Evolutionary conservation across 2,797 vertebrate species (phyloP).

Genomic region (Rhyacichthys aspro): DNA sequence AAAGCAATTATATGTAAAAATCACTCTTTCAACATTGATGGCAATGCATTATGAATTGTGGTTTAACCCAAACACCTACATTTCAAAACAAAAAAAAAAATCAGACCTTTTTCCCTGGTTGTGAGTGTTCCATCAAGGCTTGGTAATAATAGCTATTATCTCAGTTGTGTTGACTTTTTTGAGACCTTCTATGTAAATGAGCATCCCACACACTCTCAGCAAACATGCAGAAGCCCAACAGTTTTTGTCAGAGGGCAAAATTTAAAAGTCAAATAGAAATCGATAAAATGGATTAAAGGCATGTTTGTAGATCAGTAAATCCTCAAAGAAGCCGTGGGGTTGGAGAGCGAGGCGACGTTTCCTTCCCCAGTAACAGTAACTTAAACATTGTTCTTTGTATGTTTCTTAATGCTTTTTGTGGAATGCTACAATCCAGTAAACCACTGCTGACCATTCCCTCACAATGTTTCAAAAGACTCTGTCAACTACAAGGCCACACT

Average conservation of each 20-base stretch:
- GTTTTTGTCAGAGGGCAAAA: slow-evolving; percentile 72
- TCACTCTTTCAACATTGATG: slow-evolving; percentile 5
- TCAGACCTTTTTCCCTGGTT: slow-evolving; percentile 10
- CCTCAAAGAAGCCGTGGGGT: slow-evolving; percentile 37
- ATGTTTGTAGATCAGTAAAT: slow-evolving; percentile 68
- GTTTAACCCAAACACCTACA: slow-evolving; percentile 8
- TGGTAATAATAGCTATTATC: slow-evolving; percentile 29
- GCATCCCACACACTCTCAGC: slow-evolving; percentile 57
- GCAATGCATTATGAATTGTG: background rate
- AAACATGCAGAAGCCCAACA: slow-evolving; percentile 44
- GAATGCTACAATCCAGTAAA: slow-evolving; percentile 7
- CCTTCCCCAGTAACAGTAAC: slow-evolving; percentile 22
- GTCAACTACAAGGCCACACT: background rate
- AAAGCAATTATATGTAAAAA: slow-evolving; percentile 5
- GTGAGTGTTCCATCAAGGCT: slow-evolving; percentile 35
- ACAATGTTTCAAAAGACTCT: background rate
- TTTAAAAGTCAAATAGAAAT: slow-evolving; percentile 81
- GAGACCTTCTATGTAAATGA: slow-evolving; percentile 51
- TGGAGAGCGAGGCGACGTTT: slow-evolving; percentile 1
- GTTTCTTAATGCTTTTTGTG: slow-evolving; percentile 3
- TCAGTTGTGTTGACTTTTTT: slow-evolving; percentile 23
- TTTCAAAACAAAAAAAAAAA: background rate
- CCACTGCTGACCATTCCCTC: slow-evolving; percentile 8
- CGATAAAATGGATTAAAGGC: slow-evolving; percentile 70
- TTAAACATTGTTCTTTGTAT: slow-evolving; percentile 5